Evolutionary conservation across 2,888 invertebrate genomes (phyloP).

Genomic region (Drosophila fungiperda): DNA sequence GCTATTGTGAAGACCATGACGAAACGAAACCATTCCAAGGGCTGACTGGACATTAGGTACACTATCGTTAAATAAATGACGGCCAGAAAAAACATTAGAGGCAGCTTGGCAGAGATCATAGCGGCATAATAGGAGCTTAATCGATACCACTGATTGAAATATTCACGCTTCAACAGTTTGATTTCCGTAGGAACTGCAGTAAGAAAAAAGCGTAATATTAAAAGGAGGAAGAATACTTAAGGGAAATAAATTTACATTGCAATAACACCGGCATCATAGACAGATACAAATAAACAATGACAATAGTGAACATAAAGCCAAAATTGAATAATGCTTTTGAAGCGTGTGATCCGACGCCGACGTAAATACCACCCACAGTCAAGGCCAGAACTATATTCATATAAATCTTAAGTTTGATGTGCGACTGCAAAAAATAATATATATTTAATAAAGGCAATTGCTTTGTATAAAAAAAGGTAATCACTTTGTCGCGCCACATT

Average conservation of each 20-base stretch:
- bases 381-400: slow-evolving; percentile 89
- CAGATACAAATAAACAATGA: slow-evolving; percentile 92
- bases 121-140: slow-evolving; percentile 92
- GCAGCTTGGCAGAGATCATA: slow-evolving; percentile 89
- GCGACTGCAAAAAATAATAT: slow-evolving; percentile 86
- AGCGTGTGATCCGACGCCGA: slow-evolving; percentile 91
- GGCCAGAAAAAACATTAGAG: slow-evolving; percentile 89
- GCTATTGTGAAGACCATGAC: slow-evolving; percentile 90
- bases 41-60: slow-evolving; percentile 91
- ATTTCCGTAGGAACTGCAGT: slow-evolving; percentile 91
- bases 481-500: slow-evolving; percentile 90
- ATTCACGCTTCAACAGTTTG: slow-evolving; percentile 90
- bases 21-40: slow-evolving; percentile 89
- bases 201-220: neutral
- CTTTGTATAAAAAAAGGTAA: neutral
- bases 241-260: slow-evolving; percentile 87
- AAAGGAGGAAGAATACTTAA: slow-evolving; percentile 65
- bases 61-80: slow-evolving; percentile 89
- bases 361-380: slow-evolving; percentile 89
- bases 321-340: slow-evolving; percentile 94
- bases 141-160: slow-evolving; percentile 94
- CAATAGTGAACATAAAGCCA: slow-evolving; percentile 92
- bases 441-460: neutral
- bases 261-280: slow-evolving; percentile 93
- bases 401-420: slow-evolving; percentile 89